Evolutionary conservation across 2,888 invertebrate species (phyloP), one percentile per base, ranked within the genome.

Genomic region (Halictus ligatus): DNA sequence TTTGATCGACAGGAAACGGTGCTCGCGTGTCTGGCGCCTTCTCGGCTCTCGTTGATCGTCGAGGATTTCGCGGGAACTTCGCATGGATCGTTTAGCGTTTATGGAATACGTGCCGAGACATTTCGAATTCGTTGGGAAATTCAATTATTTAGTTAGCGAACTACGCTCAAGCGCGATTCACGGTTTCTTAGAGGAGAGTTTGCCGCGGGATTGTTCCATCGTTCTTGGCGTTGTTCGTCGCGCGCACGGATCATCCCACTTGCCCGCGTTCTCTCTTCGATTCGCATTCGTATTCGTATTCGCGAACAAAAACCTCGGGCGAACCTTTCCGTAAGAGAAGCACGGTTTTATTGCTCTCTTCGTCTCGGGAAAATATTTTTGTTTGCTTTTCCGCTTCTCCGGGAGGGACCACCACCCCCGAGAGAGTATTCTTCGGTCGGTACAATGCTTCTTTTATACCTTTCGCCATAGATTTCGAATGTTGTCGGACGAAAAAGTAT

Each of bases 71-170:
- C 50, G n/a, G 50, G 58, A 58, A 75, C 60, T 58, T 75, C 25
- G 15, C 75, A 60, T 25, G 58, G 77, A 54, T 78, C 77, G 69
- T 78, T 78, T 78, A 78, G 69, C 77, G 29, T 67, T 35, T 67
- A 40, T 35, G 77, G 50, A 69, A 69, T 78, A 78, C 40, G 50
- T 25, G 43, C 18, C 29, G 43, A 69, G 71, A 71, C 40, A 29
- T 71, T 58, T 25, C 78, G 78, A 71, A 78, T 71, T 71, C 78
- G 71, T 71, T 29, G 35, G 71, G 43, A 50, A 78, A 77, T 78
- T 71, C 78, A 78, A 78, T 78, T 78, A 78, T 78, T 78, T 78
- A 71, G 78, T 78, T 78, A 18, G 40, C 64, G 40, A 78, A 78
- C 71, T 78, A 54, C 69, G 71, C 40, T 40, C 71, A 43, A 71